Evolutionary conservation across 1,140 invertebrate species (phyloP).

Genomic region (Brachionus angularis): DNA sequence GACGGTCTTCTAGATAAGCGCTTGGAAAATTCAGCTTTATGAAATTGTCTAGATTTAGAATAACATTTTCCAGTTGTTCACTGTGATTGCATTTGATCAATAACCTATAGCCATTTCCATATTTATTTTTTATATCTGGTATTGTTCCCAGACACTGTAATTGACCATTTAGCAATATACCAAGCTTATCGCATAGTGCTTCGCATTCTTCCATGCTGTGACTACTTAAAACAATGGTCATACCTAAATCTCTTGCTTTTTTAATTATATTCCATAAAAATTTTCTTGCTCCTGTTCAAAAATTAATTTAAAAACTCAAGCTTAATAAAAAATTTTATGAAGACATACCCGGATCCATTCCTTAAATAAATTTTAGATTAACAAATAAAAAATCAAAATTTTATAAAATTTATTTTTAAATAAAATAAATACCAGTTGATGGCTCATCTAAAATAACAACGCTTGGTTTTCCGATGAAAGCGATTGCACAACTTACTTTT

Average conservation of each 20-base stretch:
- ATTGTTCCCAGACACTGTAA: slow-evolving; percentile 60
- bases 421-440: slow-evolving; percentile 2
- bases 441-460: slow-evolving; percentile 57
- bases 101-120: slow-evolving; percentile 57
- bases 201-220: slow-evolving; percentile 44
- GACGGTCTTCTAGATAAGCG: slow-evolving; percentile 7
- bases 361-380: slow-evolving; percentile 41
- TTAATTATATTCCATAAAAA: slow-evolving; percentile 40
- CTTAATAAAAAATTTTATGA: not conserved
- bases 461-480: slow-evolving; percentile 65
- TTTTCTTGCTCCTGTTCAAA: slow-evolving; percentile 24
- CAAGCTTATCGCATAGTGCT: slow-evolving; percentile 47
- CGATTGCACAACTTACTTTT: slow-evolving; percentile 86
- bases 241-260: slow-evolving; percentile 26
- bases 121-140: slow-evolving; percentile 58
- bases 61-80: slow-evolving; percentile 12
- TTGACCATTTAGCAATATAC: slow-evolving; percentile 40
- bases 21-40: slow-evolving; percentile 7
- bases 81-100: slow-evolving; percentile 31
- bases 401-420: not conserved
- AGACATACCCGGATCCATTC: slow-evolving; percentile 55
- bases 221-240: slow-evolving; percentile 40
- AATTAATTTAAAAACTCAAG: not conserved
- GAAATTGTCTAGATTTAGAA: not conserved
- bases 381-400: not conserved